Base-by-base conservation (phyloP, 2,113 vertebrate genomes). In the Lipophrys pholis region DNA sequence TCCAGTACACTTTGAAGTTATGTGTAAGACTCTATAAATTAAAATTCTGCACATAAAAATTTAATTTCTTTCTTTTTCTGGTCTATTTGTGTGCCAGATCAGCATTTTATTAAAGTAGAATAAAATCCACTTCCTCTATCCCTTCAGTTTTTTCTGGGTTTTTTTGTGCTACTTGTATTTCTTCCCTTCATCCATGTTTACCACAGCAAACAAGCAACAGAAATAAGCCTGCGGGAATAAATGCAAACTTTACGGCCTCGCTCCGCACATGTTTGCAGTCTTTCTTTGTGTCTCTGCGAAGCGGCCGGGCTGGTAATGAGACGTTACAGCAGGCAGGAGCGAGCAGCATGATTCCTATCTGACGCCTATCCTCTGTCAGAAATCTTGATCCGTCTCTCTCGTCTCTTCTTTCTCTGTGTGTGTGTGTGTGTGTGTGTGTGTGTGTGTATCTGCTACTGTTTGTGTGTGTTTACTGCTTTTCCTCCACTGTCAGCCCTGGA, bases 281-380 rank as follows among this genome's bases (percentile, higher is more conserved):
- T 79, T 77, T 30, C 21, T 30, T 30, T 30, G 21, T 30, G 21
- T 30, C 21, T 88, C 82, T 89, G 86, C 80, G 49, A 73, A 54
- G 57, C 85, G 17, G 76, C 91, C 88, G 85, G 64, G 58, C 49
- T 68, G 67, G 57, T 92, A 90, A 93, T 90, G 80, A 93, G 66
- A 82, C 84, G 81, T 89, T 88, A 67, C 76, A 78, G 86, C 69
- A 55, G 35, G 38, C 71, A 77, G 71, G 73, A 83, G 67, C 84
- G 64, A 79, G 78, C 84, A 35, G 41, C 66, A 69, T 78, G 50
- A 58, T 62, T 52, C 78, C 61, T 76, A 36, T 81, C 73, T 45
- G 63, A 21, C 56, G 60, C 41, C 40, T 41, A 9, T 17, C 48
- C 21, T 66, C 65, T 55, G 59, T 67, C 63, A 82, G 54, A 74